phyloP scores from a whole-genome alignment of 2,113 vertebrate species.

The Orthonyx spaldingii region DNA sequence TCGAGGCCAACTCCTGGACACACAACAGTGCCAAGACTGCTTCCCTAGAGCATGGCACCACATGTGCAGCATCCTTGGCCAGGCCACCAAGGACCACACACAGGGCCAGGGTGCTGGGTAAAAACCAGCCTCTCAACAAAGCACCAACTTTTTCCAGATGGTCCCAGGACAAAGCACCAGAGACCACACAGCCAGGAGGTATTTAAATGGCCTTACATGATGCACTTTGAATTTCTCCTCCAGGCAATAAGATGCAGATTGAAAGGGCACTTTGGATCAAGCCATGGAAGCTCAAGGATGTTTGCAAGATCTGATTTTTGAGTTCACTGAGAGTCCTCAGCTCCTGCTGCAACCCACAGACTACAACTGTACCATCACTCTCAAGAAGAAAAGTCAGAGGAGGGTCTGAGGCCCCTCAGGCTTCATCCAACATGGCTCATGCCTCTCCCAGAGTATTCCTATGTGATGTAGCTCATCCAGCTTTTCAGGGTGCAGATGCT shows the following conservation, averaged over 20 bases:
- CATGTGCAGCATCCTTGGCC: fast-evolving
- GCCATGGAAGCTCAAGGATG: not conserved
- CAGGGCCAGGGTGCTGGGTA: not conserved
- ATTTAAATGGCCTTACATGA: not conserved
- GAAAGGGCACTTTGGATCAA: not conserved
- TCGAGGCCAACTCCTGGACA: not conserved
- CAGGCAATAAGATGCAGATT: not conserved
- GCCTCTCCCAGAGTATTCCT: not conserved
- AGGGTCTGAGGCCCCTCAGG: not conserved
- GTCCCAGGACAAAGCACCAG: not conserved
- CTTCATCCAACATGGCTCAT: not conserved
- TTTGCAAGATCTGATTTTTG: not conserved
- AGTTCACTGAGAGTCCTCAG: not conserved
- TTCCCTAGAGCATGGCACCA: not conserved
- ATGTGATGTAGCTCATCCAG: fast-evolving
- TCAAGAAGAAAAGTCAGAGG: not conserved
- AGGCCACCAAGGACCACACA: not conserved
- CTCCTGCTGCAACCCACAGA: not conserved
- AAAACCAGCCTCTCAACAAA: not conserved
- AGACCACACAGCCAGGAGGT: not conserved
- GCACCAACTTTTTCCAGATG: not conserved
- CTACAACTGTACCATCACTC: not conserved
- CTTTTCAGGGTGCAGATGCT: not conserved
- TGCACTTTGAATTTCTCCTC: not conserved
- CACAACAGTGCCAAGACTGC: not conserved